phyloP scores from a whole-genome alignment of 2,113 vertebrate species.

The Antigone vipio region DNA sequence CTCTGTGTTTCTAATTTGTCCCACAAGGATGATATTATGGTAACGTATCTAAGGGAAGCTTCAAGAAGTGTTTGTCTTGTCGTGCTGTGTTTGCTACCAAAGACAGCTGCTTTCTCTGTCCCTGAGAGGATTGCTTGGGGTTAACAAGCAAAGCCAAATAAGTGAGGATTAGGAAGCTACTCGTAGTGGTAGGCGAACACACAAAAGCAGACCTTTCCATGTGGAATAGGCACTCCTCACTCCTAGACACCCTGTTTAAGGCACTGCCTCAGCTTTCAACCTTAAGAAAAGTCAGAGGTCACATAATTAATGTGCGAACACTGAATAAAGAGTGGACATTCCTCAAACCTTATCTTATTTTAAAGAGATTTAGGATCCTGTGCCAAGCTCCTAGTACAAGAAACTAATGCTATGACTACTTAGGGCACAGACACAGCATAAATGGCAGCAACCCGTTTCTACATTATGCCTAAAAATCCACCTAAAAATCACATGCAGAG shows the following conservation, averaged over 20 bases:
- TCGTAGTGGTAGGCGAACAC: constrained; percentile 17
- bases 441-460: neutral
- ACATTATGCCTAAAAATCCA: neutral
- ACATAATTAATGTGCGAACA: neutral
- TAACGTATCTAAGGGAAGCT: constrained; percentile 3
- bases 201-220: neutral
- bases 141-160: constrained; percentile 70
- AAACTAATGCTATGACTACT: neutral
- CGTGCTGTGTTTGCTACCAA: constrained; percentile 53
- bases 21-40: constrained; percentile 32
- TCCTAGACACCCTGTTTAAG: neutral
- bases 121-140: constrained; percentile 66
- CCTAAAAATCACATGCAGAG: neutral
- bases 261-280: neutral
- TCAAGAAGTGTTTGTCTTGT: constrained; percentile 54
- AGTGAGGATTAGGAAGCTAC: constrained; percentile 69
- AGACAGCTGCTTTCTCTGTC: constrained; percentile 69
- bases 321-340: neutral
- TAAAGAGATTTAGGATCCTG: neutral
- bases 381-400: neutral
- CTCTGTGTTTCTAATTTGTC: constrained; percentile 41
- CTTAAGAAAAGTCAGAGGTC: constrained; percentile 13
- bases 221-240: neutral
- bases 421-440: neutral
- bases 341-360: neutral